phyloP scores from a whole-genome alignment of 1,140 invertebrate species.

The Pentalonia nigronervosa region DNA sequence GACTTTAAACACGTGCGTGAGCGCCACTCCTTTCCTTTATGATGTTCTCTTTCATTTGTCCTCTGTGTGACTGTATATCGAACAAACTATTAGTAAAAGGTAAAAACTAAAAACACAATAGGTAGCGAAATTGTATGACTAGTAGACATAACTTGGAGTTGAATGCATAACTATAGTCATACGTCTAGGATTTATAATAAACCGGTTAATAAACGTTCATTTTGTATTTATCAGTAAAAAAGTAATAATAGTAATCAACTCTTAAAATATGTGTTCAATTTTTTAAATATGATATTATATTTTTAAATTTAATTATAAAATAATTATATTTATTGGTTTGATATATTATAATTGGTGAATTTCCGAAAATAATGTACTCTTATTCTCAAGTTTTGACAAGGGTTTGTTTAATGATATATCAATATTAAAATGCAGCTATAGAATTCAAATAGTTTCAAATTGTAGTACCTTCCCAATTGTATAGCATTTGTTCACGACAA shows the following conservation, averaged over 20 bases:
- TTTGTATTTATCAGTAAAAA: neutral
- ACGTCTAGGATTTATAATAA: neutral
- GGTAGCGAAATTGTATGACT: slow-evolving; percentile 29
- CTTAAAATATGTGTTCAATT: neutral
- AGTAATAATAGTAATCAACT: neutral
- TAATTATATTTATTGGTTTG: neutral
- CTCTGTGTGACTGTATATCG: slow-evolving; percentile 14
- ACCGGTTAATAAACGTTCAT: neutral
- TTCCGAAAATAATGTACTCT: neutral
- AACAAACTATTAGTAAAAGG: slow-evolving; percentile 50
- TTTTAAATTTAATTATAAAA: neutral
- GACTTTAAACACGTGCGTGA: slow-evolving; percentile 54
- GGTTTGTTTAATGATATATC: neutral
- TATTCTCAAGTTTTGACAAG: neutral
- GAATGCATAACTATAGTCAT: neutral
- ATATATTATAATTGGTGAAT: neutral
- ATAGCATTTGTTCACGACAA: neutral
- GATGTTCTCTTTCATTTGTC: slow-evolving; percentile 43
- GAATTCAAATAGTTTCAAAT: neutral
- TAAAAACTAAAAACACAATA: slow-evolving; percentile 47
- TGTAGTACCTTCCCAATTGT: neutral
- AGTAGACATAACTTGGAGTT: neutral
- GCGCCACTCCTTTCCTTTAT: slow-evolving; percentile 51
- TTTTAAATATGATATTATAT: neutral
- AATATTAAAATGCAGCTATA: neutral